Evolutionary conservation across 2,113 vertebrate genomes (phyloP).

Genomic region (Condylura cristata): DNA sequence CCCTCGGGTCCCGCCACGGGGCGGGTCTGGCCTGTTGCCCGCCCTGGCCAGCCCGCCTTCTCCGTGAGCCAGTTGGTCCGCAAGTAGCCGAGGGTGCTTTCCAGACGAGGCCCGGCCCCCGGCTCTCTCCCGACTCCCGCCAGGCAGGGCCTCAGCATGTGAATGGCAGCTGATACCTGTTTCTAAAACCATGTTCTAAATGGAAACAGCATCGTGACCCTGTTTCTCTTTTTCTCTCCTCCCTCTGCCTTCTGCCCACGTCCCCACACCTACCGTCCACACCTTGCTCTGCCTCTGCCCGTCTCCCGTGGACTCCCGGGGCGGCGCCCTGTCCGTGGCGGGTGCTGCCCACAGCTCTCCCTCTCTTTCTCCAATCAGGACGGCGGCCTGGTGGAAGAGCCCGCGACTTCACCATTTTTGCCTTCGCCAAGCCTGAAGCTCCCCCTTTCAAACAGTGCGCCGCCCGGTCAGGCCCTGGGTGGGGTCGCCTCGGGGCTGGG

Average conservation of each 20-base stretch:
- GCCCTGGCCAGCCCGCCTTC: too few relatives aligned
- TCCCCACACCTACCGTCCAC: too few relatives aligned
- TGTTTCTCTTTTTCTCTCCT: slow-evolving; percentile 84
- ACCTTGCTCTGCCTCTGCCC: too few relatives aligned
- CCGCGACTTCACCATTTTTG: slow-evolving; percentile 99
- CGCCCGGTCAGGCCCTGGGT: slow-evolving; percentile 97
- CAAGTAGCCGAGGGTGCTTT: background rate
- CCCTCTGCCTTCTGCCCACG: slow-evolving; percentile 76
- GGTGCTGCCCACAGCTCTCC: slow-evolving; percentile 85
- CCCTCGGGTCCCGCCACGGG: too few relatives aligned
- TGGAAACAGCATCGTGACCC: slow-evolving; percentile 78
- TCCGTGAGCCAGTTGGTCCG: background rate
- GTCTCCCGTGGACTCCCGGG: background rate
- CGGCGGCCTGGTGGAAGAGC: slow-evolving; percentile 96
- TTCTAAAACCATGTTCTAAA: background rate
- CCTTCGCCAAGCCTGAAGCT: slow-evolving; percentile 99
- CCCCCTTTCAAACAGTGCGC: slow-evolving; percentile 97
- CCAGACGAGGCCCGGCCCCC: rapidly evolving
- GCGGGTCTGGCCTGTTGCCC: too few relatives aligned
- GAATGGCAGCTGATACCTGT: background rate
- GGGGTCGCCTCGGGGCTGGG: slow-evolving; percentile 96
- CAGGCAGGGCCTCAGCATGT: background rate
- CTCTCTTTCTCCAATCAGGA: slow-evolving; percentile 92
- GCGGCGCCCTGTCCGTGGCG: background rate
- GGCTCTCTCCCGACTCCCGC: background rate